phyloP scores from a whole-genome alignment of 2,113 vertebrate species.

The Spilogale gracilis region DNA sequence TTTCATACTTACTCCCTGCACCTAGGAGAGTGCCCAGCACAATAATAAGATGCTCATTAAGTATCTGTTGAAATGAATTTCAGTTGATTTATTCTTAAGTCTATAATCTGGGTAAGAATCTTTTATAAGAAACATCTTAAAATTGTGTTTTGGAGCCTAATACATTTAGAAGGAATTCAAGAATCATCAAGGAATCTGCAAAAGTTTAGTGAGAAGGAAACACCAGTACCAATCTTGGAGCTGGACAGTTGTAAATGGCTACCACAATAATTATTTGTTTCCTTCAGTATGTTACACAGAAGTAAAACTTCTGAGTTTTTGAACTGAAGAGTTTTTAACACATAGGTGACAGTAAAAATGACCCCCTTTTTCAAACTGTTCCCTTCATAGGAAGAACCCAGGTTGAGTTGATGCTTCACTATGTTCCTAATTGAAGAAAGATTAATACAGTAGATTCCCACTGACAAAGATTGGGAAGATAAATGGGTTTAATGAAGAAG shows the following conservation, averaged over 20 bases:
- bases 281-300: not conserved
- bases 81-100: slow-evolving; percentile 10
- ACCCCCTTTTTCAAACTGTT: not conserved
- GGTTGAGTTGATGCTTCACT: not conserved
- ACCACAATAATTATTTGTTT: not conserved
- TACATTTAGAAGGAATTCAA: not conserved
- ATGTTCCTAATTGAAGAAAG: not conserved
- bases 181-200: not conserved
- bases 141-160: not conserved
- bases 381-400: not conserved
- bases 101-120: not conserved
- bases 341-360: not conserved
- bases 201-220: not conserved
- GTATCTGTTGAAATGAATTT: slow-evolving; percentile 1
- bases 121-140: not conserved
- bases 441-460: not conserved
- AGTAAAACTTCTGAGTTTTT: not conserved
- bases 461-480: not conserved
- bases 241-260: not conserved
- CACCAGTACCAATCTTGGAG: not conserved
- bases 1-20: not conserved
- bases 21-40: not conserved
- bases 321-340: not conserved
- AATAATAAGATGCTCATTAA: not conserved
- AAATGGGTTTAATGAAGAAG: not conserved